Conservation (phyloP, 1,140 invertebrate species). For the Magallana ariakensis region DNA sequence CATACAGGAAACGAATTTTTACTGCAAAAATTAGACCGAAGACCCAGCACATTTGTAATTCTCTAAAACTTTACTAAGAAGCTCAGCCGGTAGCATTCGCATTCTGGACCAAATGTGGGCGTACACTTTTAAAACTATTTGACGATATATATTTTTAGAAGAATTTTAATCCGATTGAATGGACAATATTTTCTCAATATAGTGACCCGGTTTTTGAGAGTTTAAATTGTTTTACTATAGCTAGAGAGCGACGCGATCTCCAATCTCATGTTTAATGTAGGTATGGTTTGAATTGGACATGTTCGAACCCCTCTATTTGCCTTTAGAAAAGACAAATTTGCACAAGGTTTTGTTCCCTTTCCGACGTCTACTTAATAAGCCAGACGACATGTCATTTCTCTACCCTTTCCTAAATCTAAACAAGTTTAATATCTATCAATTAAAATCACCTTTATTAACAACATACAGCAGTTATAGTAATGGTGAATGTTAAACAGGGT, state of each 20-base stretch:
- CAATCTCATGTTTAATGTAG: constrained; percentile 1
- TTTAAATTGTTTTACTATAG: constrained; percentile 6
- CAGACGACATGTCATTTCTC: too few relatives aligned
- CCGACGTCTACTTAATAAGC: too few relatives aligned
- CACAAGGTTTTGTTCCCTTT: not conserved
- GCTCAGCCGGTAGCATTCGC: too few relatives aligned
- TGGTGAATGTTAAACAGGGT: too few relatives aligned
- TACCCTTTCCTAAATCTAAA: too few relatives aligned
- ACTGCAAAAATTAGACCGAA: not conserved
- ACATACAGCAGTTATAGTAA: too few relatives aligned
- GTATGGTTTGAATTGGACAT: constrained; percentile 2
- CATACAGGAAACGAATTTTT: not conserved
- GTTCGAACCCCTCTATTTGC: not conserved
- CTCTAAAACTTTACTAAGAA: too few relatives aligned
- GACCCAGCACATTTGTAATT: too few relatives aligned
- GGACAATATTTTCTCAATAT: not conserved
- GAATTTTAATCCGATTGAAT: constrained; percentile 29
- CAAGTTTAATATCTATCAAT: too few relatives aligned
- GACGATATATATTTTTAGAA: not conserved
- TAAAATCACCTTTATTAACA: too few relatives aligned
- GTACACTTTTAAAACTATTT: not conserved
- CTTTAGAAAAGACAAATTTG: not conserved
- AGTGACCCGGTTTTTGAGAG: not conserved
- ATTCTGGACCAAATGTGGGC: not conserved
- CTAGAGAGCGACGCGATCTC: not conserved